Percentiles rank a stretch among this genome's conserved stretches.
Conservation (phyloP, 2,888 invertebrate species). For the Acanthacorydalis orientalis region DNA sequence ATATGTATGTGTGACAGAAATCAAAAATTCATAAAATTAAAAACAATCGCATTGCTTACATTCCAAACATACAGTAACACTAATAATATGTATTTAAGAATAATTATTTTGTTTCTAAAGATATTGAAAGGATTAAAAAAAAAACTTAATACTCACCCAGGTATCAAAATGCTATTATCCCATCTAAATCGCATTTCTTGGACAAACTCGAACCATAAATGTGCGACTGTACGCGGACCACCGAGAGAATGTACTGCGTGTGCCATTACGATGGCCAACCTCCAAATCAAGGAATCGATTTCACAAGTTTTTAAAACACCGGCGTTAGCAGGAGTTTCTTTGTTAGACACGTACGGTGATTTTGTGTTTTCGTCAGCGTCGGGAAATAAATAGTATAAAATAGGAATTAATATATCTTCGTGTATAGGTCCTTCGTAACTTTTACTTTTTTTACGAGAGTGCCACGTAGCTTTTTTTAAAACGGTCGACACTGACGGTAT, state of each 20-base stretch:
- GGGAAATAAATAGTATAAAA: slow-evolving; percentile 74
- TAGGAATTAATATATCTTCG: slow-evolving; percentile 54
- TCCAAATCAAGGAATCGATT: slow-evolving; percentile 62
- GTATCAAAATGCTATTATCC: slow-evolving; percentile 62
- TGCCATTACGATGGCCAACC: slow-evolving; percentile 58
- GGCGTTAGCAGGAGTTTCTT: slow-evolving; percentile 20
- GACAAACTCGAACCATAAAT: slow-evolving; percentile 87
- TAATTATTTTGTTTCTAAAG: too few relatives aligned
- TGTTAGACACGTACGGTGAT: slow-evolving; percentile 33
- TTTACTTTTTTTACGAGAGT: slow-evolving; percentile 20
- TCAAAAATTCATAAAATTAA: too few relatives aligned
- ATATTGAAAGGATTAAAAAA: too few relatives aligned
- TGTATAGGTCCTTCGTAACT: slow-evolving; percentile 61
- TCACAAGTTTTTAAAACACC: slow-evolving; percentile 49
- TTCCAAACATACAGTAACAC: too few relatives aligned
- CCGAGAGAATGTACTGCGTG: slow-evolving; percentile 60
- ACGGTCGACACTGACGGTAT: slow-evolving; percentile 44
- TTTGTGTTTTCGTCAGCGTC: slow-evolving; percentile 56
- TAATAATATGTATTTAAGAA: too few relatives aligned
- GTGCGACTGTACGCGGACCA: slow-evolving; percentile 57
- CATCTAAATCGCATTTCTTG: slow-evolving; percentile 80
- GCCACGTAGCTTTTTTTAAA: slow-evolving; percentile 34
- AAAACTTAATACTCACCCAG: slow-evolving; percentile 53
- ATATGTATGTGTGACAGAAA: too few relatives aligned
- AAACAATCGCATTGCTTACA: too few relatives aligned